Percentiles rank a stretch among this genome's conserved stretches.
Evolutionary conservation across 2,888 invertebrate species (phyloP).

Genomic region (Pherbina coryleti): DNA sequence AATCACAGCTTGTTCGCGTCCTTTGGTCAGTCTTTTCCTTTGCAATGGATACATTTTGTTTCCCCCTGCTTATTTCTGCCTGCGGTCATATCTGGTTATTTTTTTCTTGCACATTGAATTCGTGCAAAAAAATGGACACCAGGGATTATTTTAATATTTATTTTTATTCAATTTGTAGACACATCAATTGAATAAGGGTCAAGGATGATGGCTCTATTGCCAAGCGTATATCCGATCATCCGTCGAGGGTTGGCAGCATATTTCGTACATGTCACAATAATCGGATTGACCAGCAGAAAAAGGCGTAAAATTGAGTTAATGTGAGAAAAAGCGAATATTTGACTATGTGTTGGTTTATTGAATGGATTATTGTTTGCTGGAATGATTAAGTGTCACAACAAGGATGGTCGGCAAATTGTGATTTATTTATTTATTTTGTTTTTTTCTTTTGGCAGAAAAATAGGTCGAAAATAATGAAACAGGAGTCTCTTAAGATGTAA

Average conservation of each 20-base stretch:
- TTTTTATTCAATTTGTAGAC: constrained; percentile 27
- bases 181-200: constrained; percentile 41
- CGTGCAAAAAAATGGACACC: constrained; percentile 43
- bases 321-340: neutral
- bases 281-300: constrained; percentile 34
- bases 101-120: neutral
- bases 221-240: neutral
- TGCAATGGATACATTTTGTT: neutral
- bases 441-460: too few relatives aligned
- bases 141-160: constrained; percentile 32
- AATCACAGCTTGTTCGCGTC: constrained; percentile 45
- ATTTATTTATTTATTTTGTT: too few relatives aligned
- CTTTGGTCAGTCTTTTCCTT: constrained; percentile 44
- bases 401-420: neutral
- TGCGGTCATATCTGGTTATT: constrained; percentile 29
- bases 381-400: neutral
- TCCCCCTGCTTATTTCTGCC: constrained; percentile 28
- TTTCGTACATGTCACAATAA: constrained; percentile 22
- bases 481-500: neutral
- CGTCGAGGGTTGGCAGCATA: neutral
- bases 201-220: neutral
- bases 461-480: too few relatives aligned
- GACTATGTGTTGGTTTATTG: neutral
- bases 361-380: neutral
- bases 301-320: constrained; percentile 25